Conservation (phyloP, 2,888 invertebrate genomes). For the Harpagoxenus sublaevis region DNA sequence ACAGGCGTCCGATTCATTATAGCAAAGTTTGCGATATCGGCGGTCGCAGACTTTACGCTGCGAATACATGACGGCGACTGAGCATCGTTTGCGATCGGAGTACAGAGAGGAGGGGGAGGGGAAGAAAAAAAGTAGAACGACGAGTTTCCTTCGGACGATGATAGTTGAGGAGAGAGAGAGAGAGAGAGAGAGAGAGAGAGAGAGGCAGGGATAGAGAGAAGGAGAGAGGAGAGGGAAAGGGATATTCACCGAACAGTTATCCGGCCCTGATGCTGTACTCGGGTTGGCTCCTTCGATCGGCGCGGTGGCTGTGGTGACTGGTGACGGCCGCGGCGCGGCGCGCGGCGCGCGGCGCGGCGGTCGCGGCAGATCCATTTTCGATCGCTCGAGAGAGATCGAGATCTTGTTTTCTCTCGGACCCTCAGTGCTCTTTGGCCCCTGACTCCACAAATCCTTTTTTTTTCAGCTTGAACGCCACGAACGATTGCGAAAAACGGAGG, state of each 20-base stretch:
- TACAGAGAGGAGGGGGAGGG: slow-evolving; percentile 5
- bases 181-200: not conserved
- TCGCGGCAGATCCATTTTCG: slow-evolving; percentile 63
- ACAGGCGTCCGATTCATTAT: slow-evolving; percentile 34
- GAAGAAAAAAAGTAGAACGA: slow-evolving; percentile 72
- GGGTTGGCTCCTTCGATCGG: slow-evolving; percentile 60
- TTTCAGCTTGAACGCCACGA: not conserved
- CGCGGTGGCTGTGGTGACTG: slow-evolving; percentile 19
- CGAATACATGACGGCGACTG: slow-evolving; percentile 38
- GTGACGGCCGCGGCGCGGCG: too few species aligned
- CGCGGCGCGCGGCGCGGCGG: not conserved
- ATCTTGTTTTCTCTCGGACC: slow-evolving; percentile 66
- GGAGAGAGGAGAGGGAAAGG: not conserved
- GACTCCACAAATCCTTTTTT: slow-evolving; percentile 40
- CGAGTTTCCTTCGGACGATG: slow-evolving; percentile 67
- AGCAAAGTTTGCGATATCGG: slow-evolving; percentile 40
- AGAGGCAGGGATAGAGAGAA: not conserved
- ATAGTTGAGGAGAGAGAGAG: slow-evolving; percentile 18
- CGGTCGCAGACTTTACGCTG: slow-evolving; percentile 29
- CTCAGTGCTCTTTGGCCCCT: slow-evolving; percentile 57
- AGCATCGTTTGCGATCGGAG: slow-evolving; percentile 64
- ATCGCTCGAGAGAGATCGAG: slow-evolving; percentile 63
- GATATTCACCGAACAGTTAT: slow-evolving; percentile 69
- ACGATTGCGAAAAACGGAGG: not conserved
- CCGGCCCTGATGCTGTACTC: slow-evolving; percentile 68